phyloP scores from a whole-genome alignment of 2,888 invertebrate genomes.

The Scaptodrosophila latifasciaeformis region DNA sequence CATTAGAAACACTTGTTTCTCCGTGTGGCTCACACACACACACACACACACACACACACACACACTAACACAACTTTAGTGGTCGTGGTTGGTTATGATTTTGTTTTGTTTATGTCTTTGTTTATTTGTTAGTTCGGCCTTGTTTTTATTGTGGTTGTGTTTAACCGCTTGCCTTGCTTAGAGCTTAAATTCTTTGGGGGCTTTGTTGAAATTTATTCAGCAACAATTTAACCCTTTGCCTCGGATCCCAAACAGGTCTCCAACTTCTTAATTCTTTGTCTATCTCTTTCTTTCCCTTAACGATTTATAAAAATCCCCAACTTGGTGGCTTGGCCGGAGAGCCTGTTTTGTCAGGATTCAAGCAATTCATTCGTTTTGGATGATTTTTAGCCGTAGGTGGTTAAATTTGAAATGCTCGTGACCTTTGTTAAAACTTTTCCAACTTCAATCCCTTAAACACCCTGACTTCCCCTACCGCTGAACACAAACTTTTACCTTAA shows the following conservation, averaged over 20 bases:
- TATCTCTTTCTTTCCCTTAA: too few relatives aligned
- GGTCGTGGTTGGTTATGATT: too few relatives aligned
- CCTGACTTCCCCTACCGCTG: conserved; percentile 1
- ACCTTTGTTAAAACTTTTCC: conserved; percentile 58
- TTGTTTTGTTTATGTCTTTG: conserved; percentile 18
- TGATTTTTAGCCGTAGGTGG: conserved; percentile 52
- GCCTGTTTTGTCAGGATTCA: conserved; percentile 30
- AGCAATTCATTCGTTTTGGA: conserved; percentile 50
- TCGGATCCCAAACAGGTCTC: background rate
- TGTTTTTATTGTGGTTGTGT: conserved; percentile 22
- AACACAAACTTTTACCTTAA: conserved; percentile 46
- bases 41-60: too few relatives aligned
- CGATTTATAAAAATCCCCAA: conserved; percentile 46
- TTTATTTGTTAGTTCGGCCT: conserved; percentile 22
- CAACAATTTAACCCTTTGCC: conserved; percentile 49
- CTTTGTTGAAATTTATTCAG: conserved; percentile 51
- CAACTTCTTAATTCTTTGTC: too few relatives aligned
- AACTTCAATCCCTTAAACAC: too few relatives aligned
- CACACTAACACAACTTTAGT: too few relatives aligned
- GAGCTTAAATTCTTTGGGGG: conserved; percentile 38
- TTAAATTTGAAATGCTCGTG: conserved; percentile 59
- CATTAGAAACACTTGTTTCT: conserved; percentile 4
- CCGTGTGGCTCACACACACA: too few relatives aligned
- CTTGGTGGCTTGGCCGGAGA: conserved; percentile 9
- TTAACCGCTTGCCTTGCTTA: conserved; percentile 42